Percentiles rank a stretch among this genome's conserved stretches.
These are phyloP conservation scores for Cotesia vestalis DNA, from an alignment of 1,140 invertebrate species.

Conservation along the genomic window DNA sequence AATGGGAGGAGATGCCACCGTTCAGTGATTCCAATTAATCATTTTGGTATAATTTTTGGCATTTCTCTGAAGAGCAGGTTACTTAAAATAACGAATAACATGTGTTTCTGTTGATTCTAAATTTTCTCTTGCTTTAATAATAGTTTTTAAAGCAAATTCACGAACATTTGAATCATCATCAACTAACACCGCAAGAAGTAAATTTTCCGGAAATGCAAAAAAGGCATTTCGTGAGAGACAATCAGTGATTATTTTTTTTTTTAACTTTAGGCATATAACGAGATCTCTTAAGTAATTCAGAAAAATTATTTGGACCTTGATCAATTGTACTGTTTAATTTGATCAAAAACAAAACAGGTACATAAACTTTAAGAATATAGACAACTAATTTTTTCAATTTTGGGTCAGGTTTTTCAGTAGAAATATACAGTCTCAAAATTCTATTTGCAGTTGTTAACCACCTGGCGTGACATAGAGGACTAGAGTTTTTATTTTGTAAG, in stretches of 20 bases:
- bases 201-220: slow-evolving; percentile 16
- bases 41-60: slow-evolving; percentile 9
- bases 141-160: slow-evolving; percentile 15
- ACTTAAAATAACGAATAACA: slow-evolving; percentile 10
- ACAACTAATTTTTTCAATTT: slow-evolving; percentile 7
- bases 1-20: background rate
- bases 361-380: slow-evolving; percentile 8
- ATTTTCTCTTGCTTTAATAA: slow-evolving; percentile 22
- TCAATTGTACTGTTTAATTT: slow-evolving; percentile 1
- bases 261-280: background rate
- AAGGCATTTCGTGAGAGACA: background rate
- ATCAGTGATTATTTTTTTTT: background rate
- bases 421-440: background rate
- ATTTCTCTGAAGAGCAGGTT: background rate
- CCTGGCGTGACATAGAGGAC: background rate
- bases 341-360: slow-evolving; percentile 15
- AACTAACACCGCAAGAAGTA: slow-evolving; percentile 4
- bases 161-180: background rate
- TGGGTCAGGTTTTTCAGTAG: background rate
- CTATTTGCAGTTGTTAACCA: slow-evolving; percentile 11
- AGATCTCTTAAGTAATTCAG: background rate
- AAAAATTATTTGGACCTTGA: background rate
- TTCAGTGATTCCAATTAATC: slow-evolving; percentile 7
- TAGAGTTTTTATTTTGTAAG: slow-evolving; percentile 38
- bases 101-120: background rate